phyloP scores from a whole-genome alignment of 2,113 vertebrate genomes.

The Talpa occidentalis region DNA sequence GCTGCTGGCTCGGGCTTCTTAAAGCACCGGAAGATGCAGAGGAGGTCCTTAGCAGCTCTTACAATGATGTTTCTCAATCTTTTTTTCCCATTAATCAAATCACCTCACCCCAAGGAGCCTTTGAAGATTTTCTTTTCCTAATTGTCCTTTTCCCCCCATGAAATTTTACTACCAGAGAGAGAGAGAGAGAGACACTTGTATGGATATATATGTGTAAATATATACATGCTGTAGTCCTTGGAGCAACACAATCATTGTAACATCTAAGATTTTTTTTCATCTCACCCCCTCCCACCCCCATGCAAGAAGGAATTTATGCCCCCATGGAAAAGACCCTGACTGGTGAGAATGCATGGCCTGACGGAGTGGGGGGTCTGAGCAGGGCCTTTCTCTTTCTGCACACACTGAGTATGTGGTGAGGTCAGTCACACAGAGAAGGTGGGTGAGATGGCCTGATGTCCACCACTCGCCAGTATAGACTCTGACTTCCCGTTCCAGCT shows the following conservation, averaged over 20 bases:
- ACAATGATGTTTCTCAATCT: background rate
- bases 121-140: background rate
- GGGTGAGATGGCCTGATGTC: background rate
- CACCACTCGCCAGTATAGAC: background rate
- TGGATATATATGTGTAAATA: background rate
- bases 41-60: background rate
- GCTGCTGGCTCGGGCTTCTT: background rate
- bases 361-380: background rate
- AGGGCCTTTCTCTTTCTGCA: background rate
- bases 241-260: background rate
- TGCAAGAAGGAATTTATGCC: background rate
- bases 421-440: background rate
- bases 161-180: background rate
- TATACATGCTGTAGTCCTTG: background rate
- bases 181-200: too few species aligned
- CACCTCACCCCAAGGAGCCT: background rate
- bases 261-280: background rate
- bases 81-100: background rate
- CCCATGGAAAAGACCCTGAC: too few species aligned
- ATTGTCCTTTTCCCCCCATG: background rate
- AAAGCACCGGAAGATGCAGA: background rate
- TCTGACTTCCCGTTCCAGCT: background rate
- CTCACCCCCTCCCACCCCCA: rapidly evolving
- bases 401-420: background rate
- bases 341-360: background rate